These are phyloP conservation scores for Amia ocellicauda DNA, from an alignment of 2,113 vertebrate species.

Conservation along the genomic window DNA sequence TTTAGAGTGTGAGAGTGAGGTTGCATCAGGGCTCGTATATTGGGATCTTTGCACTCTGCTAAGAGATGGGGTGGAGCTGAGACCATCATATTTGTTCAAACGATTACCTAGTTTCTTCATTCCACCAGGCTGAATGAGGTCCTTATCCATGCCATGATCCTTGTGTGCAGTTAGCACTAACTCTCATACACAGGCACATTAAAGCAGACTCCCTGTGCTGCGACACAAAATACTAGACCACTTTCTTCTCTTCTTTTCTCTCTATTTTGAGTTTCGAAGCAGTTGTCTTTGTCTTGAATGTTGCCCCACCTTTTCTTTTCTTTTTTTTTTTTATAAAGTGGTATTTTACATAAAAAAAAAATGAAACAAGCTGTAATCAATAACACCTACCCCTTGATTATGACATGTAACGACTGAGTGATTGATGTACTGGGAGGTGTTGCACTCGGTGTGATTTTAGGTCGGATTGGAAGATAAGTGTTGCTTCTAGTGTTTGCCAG, in stretches of 20 bases:
- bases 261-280: conserved; percentile 44
- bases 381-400: conserved; percentile 68
- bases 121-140: conserved; percentile 86
- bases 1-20: conserved; percentile 76
- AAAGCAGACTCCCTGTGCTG: conserved; percentile 80
- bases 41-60: conserved; percentile 85
- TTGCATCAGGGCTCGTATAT: conserved; percentile 72
- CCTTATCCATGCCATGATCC: conserved; percentile 82
- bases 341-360: conserved; percentile 68
- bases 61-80: conserved; percentile 81
- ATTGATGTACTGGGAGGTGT: conserved; percentile 74
- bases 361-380: conserved; percentile 39
- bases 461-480: conserved; percentile 65
- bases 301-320: conserved; percentile 57
- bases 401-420: conserved; percentile 68
- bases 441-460: conserved; percentile 73
- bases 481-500: conserved; percentile 69
- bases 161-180: conserved; percentile 83
- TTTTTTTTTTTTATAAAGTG: conserved; percentile 60
- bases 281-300: conserved; percentile 68
- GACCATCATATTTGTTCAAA: conserved; percentile 77
- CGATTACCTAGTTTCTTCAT: conserved; percentile 86
- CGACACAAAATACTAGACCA: conserved; percentile 80
- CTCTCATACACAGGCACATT: conserved; percentile 82
- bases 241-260: conserved; percentile 60